Evolutionary conservation across 2,888 invertebrate species (phyloP), one percentile per base, ranked within the genome.

Genomic region (Fissipunctia ypsillon): DNA sequence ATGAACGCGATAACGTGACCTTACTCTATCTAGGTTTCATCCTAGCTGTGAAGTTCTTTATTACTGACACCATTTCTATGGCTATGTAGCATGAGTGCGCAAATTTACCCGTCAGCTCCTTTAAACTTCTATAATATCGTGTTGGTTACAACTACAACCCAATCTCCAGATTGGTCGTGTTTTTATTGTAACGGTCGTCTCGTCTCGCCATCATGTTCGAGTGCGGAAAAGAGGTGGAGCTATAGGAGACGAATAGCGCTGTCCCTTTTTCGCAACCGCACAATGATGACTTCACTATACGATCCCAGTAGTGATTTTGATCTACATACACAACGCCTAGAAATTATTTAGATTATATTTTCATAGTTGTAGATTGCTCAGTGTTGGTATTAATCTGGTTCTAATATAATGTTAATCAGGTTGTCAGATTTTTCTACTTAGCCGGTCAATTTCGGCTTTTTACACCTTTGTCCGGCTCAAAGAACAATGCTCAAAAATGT

Each of bases 341-440:
- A 35, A 54, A 43, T n/a, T 70, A 68, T 50, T 71, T 65, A 73
- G 56, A 41, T 52, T 43, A 45, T 76, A 80, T 61, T 54, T 61
- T 19, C 38, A 7, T 80, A 68, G 50, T 68, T 54, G 41, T 81
- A 75, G 69, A 66, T 57, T 57, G 75, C 70, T 84, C 69, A 79
- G 50, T 68, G 64, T 69, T 69, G 43, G 68, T 75, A 74, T 68
- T 50, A 67, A 57, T 71, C 64, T 59, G 79, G 69, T 67, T 74
- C 63, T 83, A 48, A 45, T 50, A 60, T 69, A 83, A 52, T 60
- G 45, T 78, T 56, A 78, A 38, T 67, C 16, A 56, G 60, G 69
- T 84, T 80, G 81, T 68, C 70, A 66, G 84, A 80, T 12, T 31
- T 63, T 65, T 82, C 56, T 52, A 52, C 50, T 68, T 80, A 71